Percentiles rank a stretch among this genome's conserved stretches.
phyloP scores from a whole-genome alignment of 2,888 invertebrate species.

The Protophormia terraenovae region DNA sequence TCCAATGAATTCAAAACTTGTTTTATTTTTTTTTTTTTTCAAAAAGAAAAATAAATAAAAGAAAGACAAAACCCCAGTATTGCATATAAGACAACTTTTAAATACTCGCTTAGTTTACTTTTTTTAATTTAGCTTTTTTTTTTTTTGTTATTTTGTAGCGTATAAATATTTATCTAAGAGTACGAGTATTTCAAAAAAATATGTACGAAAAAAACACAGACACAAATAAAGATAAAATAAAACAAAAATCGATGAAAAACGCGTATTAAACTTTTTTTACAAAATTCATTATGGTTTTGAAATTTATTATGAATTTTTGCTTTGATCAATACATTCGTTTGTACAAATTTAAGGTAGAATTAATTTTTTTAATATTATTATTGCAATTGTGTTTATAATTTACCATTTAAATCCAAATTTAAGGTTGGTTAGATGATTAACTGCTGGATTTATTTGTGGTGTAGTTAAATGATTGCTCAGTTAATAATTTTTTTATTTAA shows the following conservation, averaged over 20 bases:
- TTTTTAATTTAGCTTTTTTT: conserved; percentile 3
- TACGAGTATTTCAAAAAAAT: conserved; percentile 35
- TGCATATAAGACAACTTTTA: conserved; percentile 42
- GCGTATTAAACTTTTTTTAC: conserved; percentile 25
- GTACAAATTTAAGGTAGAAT: neutral
- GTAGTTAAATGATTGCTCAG: neutral
- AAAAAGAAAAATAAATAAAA: conserved; percentile 23
- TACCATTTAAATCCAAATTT: conserved; percentile 65
- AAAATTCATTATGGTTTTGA: conserved; percentile 30
- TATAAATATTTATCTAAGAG: conserved; percentile 54
- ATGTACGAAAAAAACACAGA: too few relatives aligned
- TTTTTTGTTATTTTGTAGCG: conserved; percentile 23
- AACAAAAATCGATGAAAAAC: conserved; percentile 41
- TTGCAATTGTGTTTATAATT: conserved; percentile 40
- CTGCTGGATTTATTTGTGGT: conserved; percentile 13
- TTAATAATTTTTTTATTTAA: conserved; percentile 36
- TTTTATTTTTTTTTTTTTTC: conserved; percentile 39
- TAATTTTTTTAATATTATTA: neutral
- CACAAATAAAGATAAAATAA: conserved; percentile 37
- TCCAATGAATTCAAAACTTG: conserved; percentile 68
- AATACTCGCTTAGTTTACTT: conserved; percentile 42
- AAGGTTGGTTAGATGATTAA: conserved; percentile 29
- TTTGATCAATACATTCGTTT: conserved; percentile 60
- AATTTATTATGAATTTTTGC: conserved; percentile 57
- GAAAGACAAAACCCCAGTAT: conserved; percentile 21